Percentiles rank a stretch among this genome's conserved stretches.
These are phyloP conservation scores for Anguilla anguilla DNA, from an alignment of 2,797 vertebrate genomes.

Conservation along the genomic window DNA sequence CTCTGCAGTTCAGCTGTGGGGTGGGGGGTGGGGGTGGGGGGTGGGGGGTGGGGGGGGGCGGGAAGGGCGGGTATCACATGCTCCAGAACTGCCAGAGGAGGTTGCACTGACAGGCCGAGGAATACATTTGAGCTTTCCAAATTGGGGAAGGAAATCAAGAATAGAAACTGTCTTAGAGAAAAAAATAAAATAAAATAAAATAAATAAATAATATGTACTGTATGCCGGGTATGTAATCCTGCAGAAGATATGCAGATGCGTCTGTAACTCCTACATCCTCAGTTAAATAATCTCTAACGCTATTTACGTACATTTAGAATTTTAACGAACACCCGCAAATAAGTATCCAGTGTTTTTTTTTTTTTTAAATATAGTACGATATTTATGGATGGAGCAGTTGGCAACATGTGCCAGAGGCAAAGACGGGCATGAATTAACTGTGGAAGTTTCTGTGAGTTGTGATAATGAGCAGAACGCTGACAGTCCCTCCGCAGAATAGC, in stretches of 20 bases:
- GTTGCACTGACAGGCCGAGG: not conserved
- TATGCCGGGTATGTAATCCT: not conserved
- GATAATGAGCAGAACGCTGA: constrained; percentile 21
- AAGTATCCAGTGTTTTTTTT: not conserved
- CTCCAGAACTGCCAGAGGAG: not conserved
- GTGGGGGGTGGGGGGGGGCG: too few relatives aligned
- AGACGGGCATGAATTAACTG: constrained; percentile 21
- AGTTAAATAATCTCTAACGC: too few relatives aligned
- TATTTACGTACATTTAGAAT: not conserved
- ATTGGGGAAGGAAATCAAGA: not conserved
- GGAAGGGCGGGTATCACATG: not conserved
- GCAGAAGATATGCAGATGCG: not conserved
- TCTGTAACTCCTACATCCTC: not conserved
- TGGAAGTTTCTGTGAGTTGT: constrained; percentile 9
- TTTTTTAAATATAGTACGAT: not conserved
- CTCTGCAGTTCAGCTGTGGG: not conserved
- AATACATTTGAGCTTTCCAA: not conserved
- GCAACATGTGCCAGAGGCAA: constrained; percentile 19
- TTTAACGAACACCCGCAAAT: not conserved
- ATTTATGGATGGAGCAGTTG: constrained; percentile 20
- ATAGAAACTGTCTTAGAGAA: not conserved
- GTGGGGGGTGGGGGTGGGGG: too few relatives aligned
- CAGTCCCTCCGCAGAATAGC: not conserved
- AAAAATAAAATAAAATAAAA: not conserved
- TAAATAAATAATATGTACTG: not conserved